phyloP scores from a whole-genome alignment of 2,113 vertebrate genomes.

The Polypterus senegalus region DNA sequence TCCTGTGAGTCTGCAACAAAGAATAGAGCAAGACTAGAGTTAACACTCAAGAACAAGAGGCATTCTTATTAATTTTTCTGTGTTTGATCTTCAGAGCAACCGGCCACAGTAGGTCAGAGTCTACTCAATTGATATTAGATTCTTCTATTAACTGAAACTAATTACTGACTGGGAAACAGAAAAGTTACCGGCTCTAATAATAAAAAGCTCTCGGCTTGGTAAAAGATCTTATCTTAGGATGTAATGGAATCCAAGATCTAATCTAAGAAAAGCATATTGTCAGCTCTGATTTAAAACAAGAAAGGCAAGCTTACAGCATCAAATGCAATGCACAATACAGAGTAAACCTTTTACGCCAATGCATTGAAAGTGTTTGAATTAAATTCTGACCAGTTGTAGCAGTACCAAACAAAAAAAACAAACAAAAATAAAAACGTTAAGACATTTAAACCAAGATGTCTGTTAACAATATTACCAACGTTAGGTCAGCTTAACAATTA shows the following conservation, averaged over 20 bases:
- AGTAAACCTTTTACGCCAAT: no score
- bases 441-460: no score
- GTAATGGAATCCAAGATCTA: conserved; percentile 40
- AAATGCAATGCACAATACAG: no score
- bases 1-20: no score
- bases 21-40: no score
- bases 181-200: conserved; percentile 33
- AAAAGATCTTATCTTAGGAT: conserved; percentile 29
- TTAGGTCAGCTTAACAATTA: no score
- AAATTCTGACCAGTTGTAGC: no score
- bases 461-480: no score
- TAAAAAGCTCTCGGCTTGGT: conserved; percentile 26
- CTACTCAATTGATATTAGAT: background rate
- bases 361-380: no score
- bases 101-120: background rate
- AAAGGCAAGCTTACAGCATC: conserved; percentile 14
- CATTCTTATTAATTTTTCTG: background rate
- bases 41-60: no score
- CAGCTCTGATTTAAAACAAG: conserved; percentile 34
- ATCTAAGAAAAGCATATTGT: conserved; percentile 31
- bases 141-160: conserved; percentile 32
- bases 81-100: background rate
- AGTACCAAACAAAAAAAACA: no score
- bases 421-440: no score
- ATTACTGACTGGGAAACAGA: conserved; percentile 25